Base-by-base conservation (phyloP, 2,797 vertebrate species). In the Spinus pinus region DNA sequence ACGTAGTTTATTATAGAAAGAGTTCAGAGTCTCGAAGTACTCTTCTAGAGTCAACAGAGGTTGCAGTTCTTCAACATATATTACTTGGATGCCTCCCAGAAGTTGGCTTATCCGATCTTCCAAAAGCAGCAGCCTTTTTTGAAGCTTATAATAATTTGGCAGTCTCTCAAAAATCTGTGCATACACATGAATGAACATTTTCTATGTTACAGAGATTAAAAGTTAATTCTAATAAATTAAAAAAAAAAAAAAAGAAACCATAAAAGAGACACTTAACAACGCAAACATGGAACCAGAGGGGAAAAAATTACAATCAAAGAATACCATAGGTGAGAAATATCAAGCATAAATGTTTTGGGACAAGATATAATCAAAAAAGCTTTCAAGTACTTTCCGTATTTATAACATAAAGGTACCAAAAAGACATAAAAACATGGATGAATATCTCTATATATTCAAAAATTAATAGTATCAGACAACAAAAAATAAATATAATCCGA, bases 31-130 rank as follows among this genome's bases (percentile, higher is more conserved):
- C 77, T 96, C 96, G 49, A 99, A 99, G 96, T 99, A 98, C 51
- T 99, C 99, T 6, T 99, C 97, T 2, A 99, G 97, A 22, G 98
- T 98, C 95, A 99, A 89, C 8, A 98, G 95, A 5, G 98, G 98
- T 73, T 98, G 98, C 46, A 99, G 91, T 24, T 98, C 98, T 92
- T 99, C 99, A 7, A 98, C 50, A n/a, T 98, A 98, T 65, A 98
- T 96, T 47, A 99, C 98, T 81, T 98, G 98, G 24, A 98, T 97
- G 30, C 99, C 99, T 15, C 99, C 99, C 46, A 99, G 97, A 44
- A 99, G 98, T 11, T 98, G 97, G 96, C 99, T 98, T 97, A 99
- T 98, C 80, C 98, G 96, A 84, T 99, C 99, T 96, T 99, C 99
- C 84, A 99, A 95, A 95, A 98, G 97, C 66, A 98, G 95, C 3